Percentiles rank a stretch among this genome's conserved stretches.
These are phyloP conservation scores for Trematocara nigrifrons DNA, from an alignment of 2,113 vertebrate species.

Conservation along the genomic window DNA sequence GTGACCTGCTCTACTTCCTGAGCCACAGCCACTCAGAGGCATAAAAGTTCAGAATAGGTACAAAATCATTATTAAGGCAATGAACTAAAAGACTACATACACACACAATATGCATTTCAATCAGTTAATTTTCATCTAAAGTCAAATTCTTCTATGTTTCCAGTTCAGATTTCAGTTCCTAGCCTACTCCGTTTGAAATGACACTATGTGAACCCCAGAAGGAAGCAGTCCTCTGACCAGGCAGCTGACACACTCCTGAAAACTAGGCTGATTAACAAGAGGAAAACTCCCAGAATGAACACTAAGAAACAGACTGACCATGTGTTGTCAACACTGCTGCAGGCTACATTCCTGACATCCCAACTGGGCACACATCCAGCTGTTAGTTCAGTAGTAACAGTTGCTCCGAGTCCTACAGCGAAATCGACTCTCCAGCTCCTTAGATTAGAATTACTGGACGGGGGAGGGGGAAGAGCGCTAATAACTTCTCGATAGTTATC, in stretches of 20 bases:
- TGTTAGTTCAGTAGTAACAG: slow-evolving; percentile 34
- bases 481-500: slow-evolving; percentile 10
- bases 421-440: slow-evolving; percentile 36
- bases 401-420: slow-evolving; percentile 23
- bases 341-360: slow-evolving; percentile 54
- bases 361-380: slow-evolving; percentile 44
- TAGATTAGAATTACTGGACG: slow-evolving; percentile 2
- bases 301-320: slow-evolving; percentile 44
- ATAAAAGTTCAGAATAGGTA: background rate
- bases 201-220: slow-evolving; percentile 18
- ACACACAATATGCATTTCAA: background rate
- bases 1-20: background rate
- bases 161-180: background rate
- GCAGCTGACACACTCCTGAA: slow-evolving; percentile 66
- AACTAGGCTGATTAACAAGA: slow-evolving; percentile 58
- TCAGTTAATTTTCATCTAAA: background rate
- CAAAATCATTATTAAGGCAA: background rate
- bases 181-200: background rate
- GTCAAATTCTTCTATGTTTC: background rate
- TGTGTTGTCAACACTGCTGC: slow-evolving; percentile 56
- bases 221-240: slow-evolving; percentile 56
- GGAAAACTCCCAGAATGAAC: slow-evolving; percentile 29
- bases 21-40: background rate
- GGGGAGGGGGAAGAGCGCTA: background rate
- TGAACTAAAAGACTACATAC: background rate